Conservation (phyloP, 2,797 vertebrate species). For the Cheirogaleus major region DNA sequence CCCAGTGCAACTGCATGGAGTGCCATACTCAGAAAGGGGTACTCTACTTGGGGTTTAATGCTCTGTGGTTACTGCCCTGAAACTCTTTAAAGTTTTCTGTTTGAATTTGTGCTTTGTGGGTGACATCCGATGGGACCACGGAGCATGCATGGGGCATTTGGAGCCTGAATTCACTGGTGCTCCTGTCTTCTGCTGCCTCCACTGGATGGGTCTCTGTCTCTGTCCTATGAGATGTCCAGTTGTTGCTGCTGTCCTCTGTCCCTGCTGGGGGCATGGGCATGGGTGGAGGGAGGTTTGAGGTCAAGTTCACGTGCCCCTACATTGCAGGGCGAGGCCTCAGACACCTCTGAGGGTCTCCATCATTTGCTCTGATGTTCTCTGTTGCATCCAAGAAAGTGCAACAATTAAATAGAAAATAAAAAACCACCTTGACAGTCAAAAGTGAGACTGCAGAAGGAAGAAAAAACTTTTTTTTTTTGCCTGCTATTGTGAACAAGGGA, state of each 20-base stretch:
- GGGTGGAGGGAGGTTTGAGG: neutral
- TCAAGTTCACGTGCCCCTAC: neutral
- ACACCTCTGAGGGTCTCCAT: neutral
- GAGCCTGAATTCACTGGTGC: neutral
- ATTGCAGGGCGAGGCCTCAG: neutral
- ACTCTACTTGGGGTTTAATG: neutral
- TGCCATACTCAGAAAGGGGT: neutral
- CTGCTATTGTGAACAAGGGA: neutral
- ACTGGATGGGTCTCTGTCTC: neutral
- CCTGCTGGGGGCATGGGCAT: neutral
- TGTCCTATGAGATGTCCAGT: neutral
- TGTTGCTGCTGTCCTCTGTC: neutral
- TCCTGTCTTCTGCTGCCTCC: neutral
- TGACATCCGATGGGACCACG: neutral
- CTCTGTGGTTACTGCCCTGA: neutral
- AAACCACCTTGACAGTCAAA: neutral
- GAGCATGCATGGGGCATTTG: neutral
- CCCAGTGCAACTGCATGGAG: fast-evolving
- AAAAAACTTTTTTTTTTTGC: neutral
- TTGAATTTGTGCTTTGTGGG: neutral
- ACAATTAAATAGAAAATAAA: neutral
- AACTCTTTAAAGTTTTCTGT: neutral
- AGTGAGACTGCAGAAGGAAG: neutral
- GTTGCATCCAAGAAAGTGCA: neutral
- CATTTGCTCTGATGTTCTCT: neutral